Base-by-base conservation (phyloP, 1,140 invertebrate genomes). In the Trichogramma pretiosum region DNA sequence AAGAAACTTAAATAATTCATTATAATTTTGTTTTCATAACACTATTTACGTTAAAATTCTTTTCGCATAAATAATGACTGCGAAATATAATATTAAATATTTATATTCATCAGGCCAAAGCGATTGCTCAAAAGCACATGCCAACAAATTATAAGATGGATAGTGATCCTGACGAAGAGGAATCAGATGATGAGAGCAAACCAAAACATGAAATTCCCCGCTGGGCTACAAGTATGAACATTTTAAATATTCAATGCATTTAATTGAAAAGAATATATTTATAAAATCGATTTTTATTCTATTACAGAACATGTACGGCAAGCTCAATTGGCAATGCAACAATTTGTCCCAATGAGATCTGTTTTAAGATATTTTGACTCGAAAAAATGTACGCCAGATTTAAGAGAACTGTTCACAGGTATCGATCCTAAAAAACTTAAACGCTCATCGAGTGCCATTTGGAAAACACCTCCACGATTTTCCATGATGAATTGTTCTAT, bases 371-470 rank as follows among this genome's bases (percentile, higher is more conserved):
- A 83, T 48, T 85, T 84, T 63, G 74, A 73, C 23, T 71, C 77
- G n/a, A 73, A 74, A 35, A 74, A 74, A 40, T 79, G 78, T 52
- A 77, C 74, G 1, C 78, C 80, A 1, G 78, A 86, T 73, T 68
- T 86, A 32, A 65, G 71, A 30, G 74, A 77, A 51, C 73, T 86
- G 21, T 85, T 85, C 65, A 74, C 78, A 14, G 67, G 65, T 41
- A 83, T 85, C 53, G 78, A 81, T 57, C 75, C 75, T 36, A 69
- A 63, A 23, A 73, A 75, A 41, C 68, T 85, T 42, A 77, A 81
- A 56, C 73, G 83, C 22, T 83, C 82, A 28, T 86, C 83, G 1
- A 83, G 81, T 55, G 80, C 80, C 17, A 72, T 80, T 24, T 85
- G 83, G 83, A 77, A 77, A 50, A 78, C 79, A 17, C 81, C 82